Evolutionary conservation across 2,113 vertebrate genomes (phyloP).

Genomic region (Haplotaxodon microlepis): DNA sequence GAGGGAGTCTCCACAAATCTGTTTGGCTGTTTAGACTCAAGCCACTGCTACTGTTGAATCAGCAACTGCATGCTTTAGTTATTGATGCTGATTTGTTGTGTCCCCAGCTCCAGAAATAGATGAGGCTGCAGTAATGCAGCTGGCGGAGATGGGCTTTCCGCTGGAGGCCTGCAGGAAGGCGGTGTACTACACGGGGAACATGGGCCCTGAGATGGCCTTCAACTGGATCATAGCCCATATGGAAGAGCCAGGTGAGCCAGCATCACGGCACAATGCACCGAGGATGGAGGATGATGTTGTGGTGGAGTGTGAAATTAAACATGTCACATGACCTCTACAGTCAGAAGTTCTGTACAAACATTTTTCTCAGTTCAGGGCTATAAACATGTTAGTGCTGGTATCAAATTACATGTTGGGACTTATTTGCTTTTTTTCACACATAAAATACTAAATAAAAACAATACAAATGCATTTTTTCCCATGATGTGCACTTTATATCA

Average conservation of each 20-base stretch:
- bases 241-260: slow-evolving; percentile 90
- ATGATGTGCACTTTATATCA: neutral
- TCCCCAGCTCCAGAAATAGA: slow-evolving; percentile 90
- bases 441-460: neutral
- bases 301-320: neutral
- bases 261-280: neutral
- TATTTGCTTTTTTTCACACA: neutral
- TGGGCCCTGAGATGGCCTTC: slow-evolving; percentile 95
- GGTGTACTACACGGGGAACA: slow-evolving; percentile 95
- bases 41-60: slow-evolving; percentile 15
- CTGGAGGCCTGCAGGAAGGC: slow-evolving; percentile 95
- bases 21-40: neutral
- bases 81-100: slow-evolving; percentile 31
- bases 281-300: neutral
- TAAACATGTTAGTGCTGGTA: neutral
- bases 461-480: neutral
- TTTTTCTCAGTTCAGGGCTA: neutral
- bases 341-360: neutral
- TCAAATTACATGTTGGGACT: neutral
- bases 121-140: slow-evolving; percentile 91
- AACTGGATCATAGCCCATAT: slow-evolving; percentile 99
- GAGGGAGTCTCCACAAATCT: slow-evolving; percentile 1
- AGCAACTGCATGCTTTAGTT: slow-evolving; percentile 26
- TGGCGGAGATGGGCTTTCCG: slow-evolving; percentile 98
- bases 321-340: neutral